A percentile compares a stretch with the other conserved stretches of the same genome.
phyloP scores from a whole-genome alignment of 2,888 invertebrate genomes.

The Hypercompe scribonia region DNA sequence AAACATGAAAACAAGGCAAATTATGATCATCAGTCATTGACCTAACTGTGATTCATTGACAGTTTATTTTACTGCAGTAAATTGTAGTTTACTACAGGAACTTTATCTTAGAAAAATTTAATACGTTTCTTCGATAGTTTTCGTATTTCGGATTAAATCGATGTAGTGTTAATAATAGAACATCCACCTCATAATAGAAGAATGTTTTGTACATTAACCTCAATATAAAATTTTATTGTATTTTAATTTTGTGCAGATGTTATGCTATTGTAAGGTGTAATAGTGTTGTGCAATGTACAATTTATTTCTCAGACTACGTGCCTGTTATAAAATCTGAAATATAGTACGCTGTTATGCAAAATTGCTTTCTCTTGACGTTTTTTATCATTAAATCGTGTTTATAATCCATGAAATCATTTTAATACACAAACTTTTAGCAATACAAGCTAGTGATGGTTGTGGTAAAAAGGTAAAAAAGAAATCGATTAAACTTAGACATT shows the following conservation, averaged over 20 bases:
- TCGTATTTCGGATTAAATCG: not conserved
- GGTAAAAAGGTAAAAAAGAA: slow-evolving; percentile 21
- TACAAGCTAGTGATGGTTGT: slow-evolving; percentile 21
- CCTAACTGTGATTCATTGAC: not conserved
- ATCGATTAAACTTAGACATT: slow-evolving; percentile 47
- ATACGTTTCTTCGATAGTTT: not conserved
- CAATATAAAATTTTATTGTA: slow-evolving; percentile 26
- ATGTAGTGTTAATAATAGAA: slow-evolving; percentile 20
- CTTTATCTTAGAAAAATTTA: not conserved
- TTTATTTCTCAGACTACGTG: slow-evolving; percentile 57
- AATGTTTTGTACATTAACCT: slow-evolving; percentile 30
- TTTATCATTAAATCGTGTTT: slow-evolving; percentile 28
- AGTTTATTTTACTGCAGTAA: not conserved
- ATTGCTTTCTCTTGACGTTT: slow-evolving; percentile 67
- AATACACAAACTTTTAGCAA: slow-evolving; percentile 7
- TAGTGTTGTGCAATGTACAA: slow-evolving; percentile 68
- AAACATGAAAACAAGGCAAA: not conserved
- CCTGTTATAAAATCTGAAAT: slow-evolving; percentile 54
- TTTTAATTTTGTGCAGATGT: slow-evolving; percentile 30
- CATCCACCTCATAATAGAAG: slow-evolving; percentile 20
- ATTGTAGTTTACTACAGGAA: not conserved
- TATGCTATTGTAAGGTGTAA: slow-evolving; percentile 17
- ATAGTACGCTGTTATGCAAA: slow-evolving; percentile 58
- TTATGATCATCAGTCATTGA: not conserved
- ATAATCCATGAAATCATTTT: slow-evolving; percentile 20